Percentiles rank a stretch among this genome's conserved stretches.
These are phyloP conservation scores for Euthynnus affinis DNA, from an alignment of 2,797 vertebrate genomes.

Conservation along the genomic window DNA sequence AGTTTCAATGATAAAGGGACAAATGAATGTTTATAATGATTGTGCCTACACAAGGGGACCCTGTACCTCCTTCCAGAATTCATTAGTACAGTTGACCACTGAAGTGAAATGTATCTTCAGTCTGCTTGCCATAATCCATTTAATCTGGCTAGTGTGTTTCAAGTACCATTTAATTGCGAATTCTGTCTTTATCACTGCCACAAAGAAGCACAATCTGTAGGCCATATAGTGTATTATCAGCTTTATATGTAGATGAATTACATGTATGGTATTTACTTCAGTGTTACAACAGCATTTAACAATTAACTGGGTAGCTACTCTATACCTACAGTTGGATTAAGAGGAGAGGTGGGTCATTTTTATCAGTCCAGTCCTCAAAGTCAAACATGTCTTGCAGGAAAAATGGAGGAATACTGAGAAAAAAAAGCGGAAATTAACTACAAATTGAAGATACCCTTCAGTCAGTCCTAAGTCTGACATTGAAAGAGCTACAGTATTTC, in stretches of 20 bases:
- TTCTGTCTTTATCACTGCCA: background rate
- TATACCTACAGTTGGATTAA: background rate
- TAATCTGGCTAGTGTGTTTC: constrained; percentile 30
- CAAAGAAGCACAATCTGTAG: background rate
- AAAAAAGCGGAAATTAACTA: too few species aligned
- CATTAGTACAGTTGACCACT: background rate
- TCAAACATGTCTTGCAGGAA: background rate
- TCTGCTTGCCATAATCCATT: constrained; percentile 37
- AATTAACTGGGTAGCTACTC: background rate
- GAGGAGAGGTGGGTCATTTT: background rate
- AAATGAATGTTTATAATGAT: too few species aligned
- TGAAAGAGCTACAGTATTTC: background rate
- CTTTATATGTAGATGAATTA: background rate
- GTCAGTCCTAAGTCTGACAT: background rate
- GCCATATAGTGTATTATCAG: background rate
- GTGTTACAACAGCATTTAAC: background rate
- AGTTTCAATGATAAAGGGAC: too few species aligned
- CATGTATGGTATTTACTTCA: background rate
- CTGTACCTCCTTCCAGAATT: too few species aligned
- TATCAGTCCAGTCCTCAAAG: background rate
- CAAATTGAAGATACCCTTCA: background rate
- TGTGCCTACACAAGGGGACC: too few species aligned
- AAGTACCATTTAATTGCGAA: constrained; percentile 25
- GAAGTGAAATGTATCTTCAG: constrained; percentile 36
- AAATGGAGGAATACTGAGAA: background rate